Evolutionary conservation across 2,797 vertebrate genomes (phyloP), one percentile per base, ranked within the genome.

Genomic region (Triplophysa bombifrons): DNA sequence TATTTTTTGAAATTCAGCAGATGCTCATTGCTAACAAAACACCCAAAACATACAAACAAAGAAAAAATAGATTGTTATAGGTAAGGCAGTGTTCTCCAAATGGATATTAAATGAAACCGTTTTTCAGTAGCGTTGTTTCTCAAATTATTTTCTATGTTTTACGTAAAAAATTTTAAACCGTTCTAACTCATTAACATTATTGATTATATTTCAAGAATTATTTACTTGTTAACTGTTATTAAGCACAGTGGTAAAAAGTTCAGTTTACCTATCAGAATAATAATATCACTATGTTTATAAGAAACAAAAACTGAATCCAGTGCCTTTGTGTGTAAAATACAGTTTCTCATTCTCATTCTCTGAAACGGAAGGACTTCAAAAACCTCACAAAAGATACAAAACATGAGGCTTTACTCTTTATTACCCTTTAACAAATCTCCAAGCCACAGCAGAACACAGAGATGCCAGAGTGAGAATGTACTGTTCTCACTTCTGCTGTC

Each of bases 401-500:
- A 27, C 3, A 70, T 12, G 27, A 71, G 30, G 34, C 12, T 66
- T 7, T 73, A 65, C 38, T 79, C 34, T 58, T 73, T 34, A 64
- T 64, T 56, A 53, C 41, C 61, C 48, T n/a, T 46, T 48, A 30
- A 65, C 70, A 79, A 56, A 66, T 80, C 61, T 66, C 70, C 16
- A 34, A 67, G 74, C 74, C 50, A 34, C 65, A 68, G 74, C 64
- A 27, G 25, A 76, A 60, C 65, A 66, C 74, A 76, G 50, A 75
- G 61, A 55, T 64, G 19, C 60, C 58, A 22, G 61, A 80, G 70
- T 73, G 78, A 73, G 78, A 73, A 80, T 67, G 51, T 34, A 30
- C 61, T 73, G 61, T 80, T 80, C 78, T 72, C 70, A 58, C 77
- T 73, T 72, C 61, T 58, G 77, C 71, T 67, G 77, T 72, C 61